Base-by-base conservation (phyloP, 2,113 vertebrate species). In the Callaeas wilsoni region DNA sequence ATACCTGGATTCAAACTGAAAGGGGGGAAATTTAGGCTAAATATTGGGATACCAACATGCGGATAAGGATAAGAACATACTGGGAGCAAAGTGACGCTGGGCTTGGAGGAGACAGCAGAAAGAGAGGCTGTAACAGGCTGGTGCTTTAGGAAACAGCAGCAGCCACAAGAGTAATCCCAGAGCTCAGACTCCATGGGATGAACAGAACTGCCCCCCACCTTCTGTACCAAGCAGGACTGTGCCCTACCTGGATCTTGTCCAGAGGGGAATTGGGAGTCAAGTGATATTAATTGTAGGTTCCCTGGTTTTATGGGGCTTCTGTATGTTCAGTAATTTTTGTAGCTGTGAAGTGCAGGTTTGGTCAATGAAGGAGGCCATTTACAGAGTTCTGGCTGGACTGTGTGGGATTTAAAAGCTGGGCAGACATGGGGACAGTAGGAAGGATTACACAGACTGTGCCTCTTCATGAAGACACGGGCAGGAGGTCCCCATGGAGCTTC, bases 21-120 rank as follows among this genome's bases (percentile, higher is more conserved):
- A 46, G 11, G 26, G 19, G 8, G 9, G 3, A 53, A 41, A 22
- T 47, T 76, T 19, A 47, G 26, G 9, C 23, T 35, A 42, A 60
- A 23, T 77, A 16, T 19, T 56, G 27, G 41, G 27, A 39, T 29
- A n/a, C 5, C 33, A 53, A 19, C 15, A 33, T 13, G 10, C 29
- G 55, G 55, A 62, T 29, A 23, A 52, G 26, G 59, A 23, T 35
- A 65, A 57, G 35, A 65, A 65, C 8, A n/a, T 15, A 9, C 4
- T n/a, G 55, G 42, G 26, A 75, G 14, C 30, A 35, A 23, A 57
- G 0, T 42, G 62, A 17, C 27, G 9, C 39, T 27, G 1, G 1
- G 18, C 18, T 78, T 56, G 67, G 33, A 79, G 62, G 33, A 79
- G 49, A 52, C 46, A 42, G 79, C 79, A 75, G 23, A 42, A 89